These are phyloP conservation scores for Oophaga pumilio DNA, from an alignment of 2,113 vertebrate genomes.

Conservation along the genomic window DNA sequence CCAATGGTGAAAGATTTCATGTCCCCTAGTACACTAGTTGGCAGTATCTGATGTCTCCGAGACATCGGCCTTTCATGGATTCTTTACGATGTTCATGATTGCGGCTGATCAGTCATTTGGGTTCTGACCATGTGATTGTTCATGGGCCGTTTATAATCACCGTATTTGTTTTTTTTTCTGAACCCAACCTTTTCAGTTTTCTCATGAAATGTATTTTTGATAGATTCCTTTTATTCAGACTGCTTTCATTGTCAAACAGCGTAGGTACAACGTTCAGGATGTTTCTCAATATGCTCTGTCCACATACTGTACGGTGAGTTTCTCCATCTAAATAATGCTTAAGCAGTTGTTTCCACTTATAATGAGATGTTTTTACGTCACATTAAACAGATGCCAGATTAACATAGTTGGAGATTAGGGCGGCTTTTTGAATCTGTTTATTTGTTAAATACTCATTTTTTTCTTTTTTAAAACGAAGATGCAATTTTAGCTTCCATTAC, in stretches of 20 bases:
- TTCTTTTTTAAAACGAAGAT: not conserved
- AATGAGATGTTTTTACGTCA: constrained; percentile 5
- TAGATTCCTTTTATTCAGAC: not conserved
- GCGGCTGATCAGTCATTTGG: no score
- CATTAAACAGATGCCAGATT: constrained; percentile 20
- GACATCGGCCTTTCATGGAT: no score
- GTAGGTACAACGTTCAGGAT: not conserved
- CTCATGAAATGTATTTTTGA: not conserved
- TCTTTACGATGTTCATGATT: no score
- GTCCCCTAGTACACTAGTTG: no score
- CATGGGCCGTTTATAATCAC: no score
- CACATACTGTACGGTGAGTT: not conserved
- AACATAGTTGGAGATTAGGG: not conserved
- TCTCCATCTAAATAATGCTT: not conserved
- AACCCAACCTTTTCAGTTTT: not conserved
- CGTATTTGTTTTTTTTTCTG: not conserved
- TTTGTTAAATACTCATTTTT: not conserved
- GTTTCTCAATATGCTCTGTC: not conserved
- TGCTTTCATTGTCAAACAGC: not conserved
- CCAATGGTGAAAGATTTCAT: no score
- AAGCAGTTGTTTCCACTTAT: constrained; percentile 37
- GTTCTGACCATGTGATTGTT: no score
- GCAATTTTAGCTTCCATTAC: constrained; percentile 6
- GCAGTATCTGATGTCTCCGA: no score
- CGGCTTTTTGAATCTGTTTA: not conserved